Base-by-base conservation (phyloP, 2,888 invertebrate species). In the Sialis fuliginosa region DNA sequence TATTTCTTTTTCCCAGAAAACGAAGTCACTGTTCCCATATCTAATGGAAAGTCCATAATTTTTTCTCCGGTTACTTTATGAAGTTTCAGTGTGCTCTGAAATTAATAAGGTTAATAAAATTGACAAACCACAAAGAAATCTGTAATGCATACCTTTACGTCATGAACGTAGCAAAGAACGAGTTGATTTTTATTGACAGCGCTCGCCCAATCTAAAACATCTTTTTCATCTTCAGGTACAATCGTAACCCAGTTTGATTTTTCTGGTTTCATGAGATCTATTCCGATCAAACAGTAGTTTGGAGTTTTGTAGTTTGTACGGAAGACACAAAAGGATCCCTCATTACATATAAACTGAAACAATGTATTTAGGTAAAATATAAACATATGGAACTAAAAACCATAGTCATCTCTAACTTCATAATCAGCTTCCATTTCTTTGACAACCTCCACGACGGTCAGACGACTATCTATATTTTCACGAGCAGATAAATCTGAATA, bases 251-350 rank as follows among this genome's bases (percentile, higher is more conserved):
- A 96, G 54, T 87, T 77, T 48, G 79, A 77, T 64, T 83, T 75
- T 0, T 67, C 68, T 6, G 79, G 79, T 58, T 82, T 72, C 51
- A 76, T 64, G 48, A 89, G 74, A 64, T 91, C 83, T 53, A 96
- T 88, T 54, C 75, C 73, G 58, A 96, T 78, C 39, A 97, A 72
- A 52, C 83, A 79, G 67, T 91, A 93, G 66, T 91, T 91, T 6
- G 93, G 88, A 1, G 97, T 88, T 63, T 89, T 76, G 65, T 88
- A 87, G 66, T 97, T 96, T 22, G 97, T 96, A 42, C 85, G 80
- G 64, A 97, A 87, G 58, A 87, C 77, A 53, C 84, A 82, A 54
- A 81, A 73, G 0, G 80, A 74, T 1, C 81, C 92, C 52, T 83
- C 79, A 64, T 93, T 96, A 30, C 92, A 88, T 12, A 97, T 70